Base-by-base conservation (phyloP, 2,888 invertebrate species). In the Eilema griseolum region DNA sequence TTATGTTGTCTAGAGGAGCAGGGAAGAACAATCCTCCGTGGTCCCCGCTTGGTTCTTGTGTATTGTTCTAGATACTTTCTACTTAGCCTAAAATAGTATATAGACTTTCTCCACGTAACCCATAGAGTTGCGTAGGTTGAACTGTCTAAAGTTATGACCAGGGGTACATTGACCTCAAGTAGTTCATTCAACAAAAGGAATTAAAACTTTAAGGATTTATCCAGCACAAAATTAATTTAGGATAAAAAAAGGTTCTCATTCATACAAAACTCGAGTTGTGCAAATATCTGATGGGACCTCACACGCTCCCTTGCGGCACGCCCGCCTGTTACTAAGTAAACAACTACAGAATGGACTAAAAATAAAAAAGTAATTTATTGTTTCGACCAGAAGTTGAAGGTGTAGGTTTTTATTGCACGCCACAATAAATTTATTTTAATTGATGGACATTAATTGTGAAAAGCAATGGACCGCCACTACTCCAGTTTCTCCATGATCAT, bases 341-440 rank as follows among this genome's bases (percentile, higher is more conserved):
- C 88, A 88, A 86, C 85, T 79, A 83, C 71, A 74, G 83, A 83
- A 84, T 80, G 84, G 73, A 83, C 82, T 78, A 77, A 85, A 87
- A 87, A 85, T 79, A 85, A 87, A 88, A 68, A 87, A 81, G 85
- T 86, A 79, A 89, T 87, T 89, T 89, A 89, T 89, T 85, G 87
- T 85, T 88, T 85, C 85, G 85, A 81, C 80, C 80, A 85, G 80
- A 88, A 86, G 86, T 88, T n/a, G n/a, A 83, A 87, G 85, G 84
- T 85, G 82, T 85, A 75, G 70, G 70, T 76, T 80, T 80, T 79
- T 81, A 74, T 75, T 78, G 78, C 79, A n/a, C n/a, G n/a, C 83
- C 78, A 78, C 75, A 74, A 68, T 72, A n/a, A n/a, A n/a, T n/a
- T n/a, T n/a, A n/a, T n/a, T n/a, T n/a, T n/a, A n/a, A 74, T 77